Base-by-base conservation (phyloP, 2,888 invertebrate species). In the Brachycybe producta region DNA sequence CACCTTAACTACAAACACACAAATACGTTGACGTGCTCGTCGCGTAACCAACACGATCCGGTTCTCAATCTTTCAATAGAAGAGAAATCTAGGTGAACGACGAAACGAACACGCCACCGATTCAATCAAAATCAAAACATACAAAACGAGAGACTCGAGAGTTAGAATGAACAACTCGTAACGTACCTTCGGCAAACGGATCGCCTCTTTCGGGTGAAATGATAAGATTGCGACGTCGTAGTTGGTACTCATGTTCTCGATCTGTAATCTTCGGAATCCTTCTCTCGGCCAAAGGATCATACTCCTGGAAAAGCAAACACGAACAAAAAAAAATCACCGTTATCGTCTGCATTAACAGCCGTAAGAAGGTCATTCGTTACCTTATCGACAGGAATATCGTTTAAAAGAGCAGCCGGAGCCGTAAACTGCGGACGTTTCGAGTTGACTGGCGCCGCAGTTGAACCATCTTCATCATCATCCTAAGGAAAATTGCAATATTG, bases 131-230 rank as follows among this genome's bases (percentile, higher is more conserved):
- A n/a, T n/a, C n/a, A n/a, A n/a, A n/a, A n/a, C n/a, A n/a, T n/a
- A n/a, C n/a, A n/a, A n/a, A n/a, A n/a, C n/a, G n/a, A n/a, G n/a
- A n/a, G n/a, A n/a, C n/a, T n/a, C n/a, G n/a, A n/a, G n/a, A n/a
- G n/a, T n/a, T n/a, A n/a, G n/a, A n/a, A n/a, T n/a, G n/a, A n/a
- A n/a, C n/a, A n/a, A n/a, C n/a, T 26, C 15, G 5, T 41, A 4
- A 64, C 78, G 72, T 75, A 91, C 92, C 94, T 76, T 94, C 91
- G 64, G 92, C 90, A 75, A 99, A 99, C 30, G 92, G 92, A 75
- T 98, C 98, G 58, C 84, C 80, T 62, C 98, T 77, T 64, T 92
- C 95, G 1, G 98, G 98, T 3, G 98, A 98, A 63, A 98, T 92
- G 56, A 84, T 61, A 60, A 87, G 82, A 68, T 84, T 75, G 54